Base-by-base conservation (phyloP, 1,140 invertebrate genomes). In the Varroa destructor region DNA sequence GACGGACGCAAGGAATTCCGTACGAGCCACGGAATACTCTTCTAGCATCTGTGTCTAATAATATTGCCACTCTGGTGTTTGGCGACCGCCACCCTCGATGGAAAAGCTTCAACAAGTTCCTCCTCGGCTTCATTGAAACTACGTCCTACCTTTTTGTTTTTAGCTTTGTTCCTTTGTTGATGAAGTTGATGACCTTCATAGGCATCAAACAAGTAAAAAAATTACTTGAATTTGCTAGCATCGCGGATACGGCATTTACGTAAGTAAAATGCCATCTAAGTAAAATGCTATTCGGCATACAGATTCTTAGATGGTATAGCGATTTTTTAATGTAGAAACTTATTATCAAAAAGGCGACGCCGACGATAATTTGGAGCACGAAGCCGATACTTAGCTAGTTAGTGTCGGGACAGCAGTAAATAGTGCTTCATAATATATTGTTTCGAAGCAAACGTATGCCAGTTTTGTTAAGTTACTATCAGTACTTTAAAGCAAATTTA, bases 1-100 rank as follows among this genome's bases (percentile, higher is more conserved):
- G 12, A 3, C 1, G 40, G 61, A 40, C 37, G 2, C 40, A 67
- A 40, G 61, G 61, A 14, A 37, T 8, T 8, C 61, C 61, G 14
- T 40, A 67, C 37, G 61, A 67, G 14, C 61, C 61, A 12, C 40
- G 46, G 10, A 12, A 40, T 1, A 25, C 37, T 8, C 61, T 67
- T 37, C 61, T 67, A 3, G 12, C 61, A 14, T 67, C 61, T 1
- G 61, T 67, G 14, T 67, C 61, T 1, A 67, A 67, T 37, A 67
- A 67, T 46, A 67, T 67, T 46, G 14, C 61, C 61, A 67, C 61
- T n/a, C 36, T 67, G 14, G 12, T 67, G 12, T 67, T 67, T 8
- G 61, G 61, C 14, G 61, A 67, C 12, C 61, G 61, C 12, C 61
- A 67, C 37, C 61, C 61, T 2, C 40, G 61, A 8, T 14, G 61